Evolutionary conservation across 2,888 invertebrate genomes (phyloP).

Genomic region (Lochmaea capreae): DNA sequence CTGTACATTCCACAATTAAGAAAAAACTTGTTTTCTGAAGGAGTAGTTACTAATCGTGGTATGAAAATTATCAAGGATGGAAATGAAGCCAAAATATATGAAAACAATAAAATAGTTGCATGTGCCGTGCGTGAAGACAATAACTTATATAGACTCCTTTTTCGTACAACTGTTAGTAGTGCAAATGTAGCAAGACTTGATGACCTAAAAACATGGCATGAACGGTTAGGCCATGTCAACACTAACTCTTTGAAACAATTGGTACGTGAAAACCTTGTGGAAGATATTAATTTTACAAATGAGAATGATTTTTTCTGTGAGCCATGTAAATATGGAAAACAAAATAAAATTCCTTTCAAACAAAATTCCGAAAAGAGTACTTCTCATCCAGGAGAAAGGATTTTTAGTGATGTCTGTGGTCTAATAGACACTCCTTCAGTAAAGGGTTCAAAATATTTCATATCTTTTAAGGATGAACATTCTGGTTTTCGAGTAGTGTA

Average conservation of each 20-base stretch:
- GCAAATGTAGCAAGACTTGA: neutral
- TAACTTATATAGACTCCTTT: no score
- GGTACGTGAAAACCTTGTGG: no score
- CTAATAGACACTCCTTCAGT: conserved; percentile 38
- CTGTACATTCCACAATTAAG: neutral
- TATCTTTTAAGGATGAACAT: conserved; percentile 40
- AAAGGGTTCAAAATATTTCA: conserved; percentile 37
- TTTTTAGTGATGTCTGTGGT: conserved; percentile 42
- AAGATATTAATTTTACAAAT: no score
- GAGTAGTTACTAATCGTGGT: neutral
- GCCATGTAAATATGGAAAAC: neutral
- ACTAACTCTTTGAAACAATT: no score
- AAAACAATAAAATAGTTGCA: neutral
- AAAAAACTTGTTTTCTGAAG: neutral
- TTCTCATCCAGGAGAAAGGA: neutral
- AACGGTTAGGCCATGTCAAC: neutral
- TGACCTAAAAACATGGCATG: neutral
- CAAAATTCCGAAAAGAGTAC: neutral
- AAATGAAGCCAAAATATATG: neutral
- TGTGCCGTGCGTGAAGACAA: neutral
- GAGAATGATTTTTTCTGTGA: no score
- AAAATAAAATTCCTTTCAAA: neutral
- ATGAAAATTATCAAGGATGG: neutral
- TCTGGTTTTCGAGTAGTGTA: conserved; percentile 33
- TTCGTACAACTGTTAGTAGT: neutral